These are phyloP conservation scores for Nasonia giraulti DNA, from an alignment of 1,140 invertebrate species.

Conservation along the genomic window DNA sequence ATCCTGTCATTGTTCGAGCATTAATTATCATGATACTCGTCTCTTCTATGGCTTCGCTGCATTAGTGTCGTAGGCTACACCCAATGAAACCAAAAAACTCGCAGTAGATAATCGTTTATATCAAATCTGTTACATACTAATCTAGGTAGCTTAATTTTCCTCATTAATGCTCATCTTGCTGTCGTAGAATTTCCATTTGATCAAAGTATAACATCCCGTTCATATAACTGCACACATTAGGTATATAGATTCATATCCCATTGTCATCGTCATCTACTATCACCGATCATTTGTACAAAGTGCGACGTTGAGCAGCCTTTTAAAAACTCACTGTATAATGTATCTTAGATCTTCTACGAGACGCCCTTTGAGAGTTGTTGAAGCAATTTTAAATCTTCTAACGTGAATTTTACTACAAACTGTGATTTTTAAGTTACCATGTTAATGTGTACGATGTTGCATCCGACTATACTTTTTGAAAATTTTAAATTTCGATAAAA, in stretches of 20 bases:
- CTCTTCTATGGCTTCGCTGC: background rate
- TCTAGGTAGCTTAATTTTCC: slow-evolving; percentile 21
- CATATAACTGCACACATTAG: background rate
- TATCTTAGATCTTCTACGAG: background rate
- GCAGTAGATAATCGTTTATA: slow-evolving; percentile 12
- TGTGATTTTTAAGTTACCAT: background rate
- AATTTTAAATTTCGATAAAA: background rate
- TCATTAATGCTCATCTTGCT: background rate
- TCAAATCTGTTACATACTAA: background rate
- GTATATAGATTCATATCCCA: background rate
- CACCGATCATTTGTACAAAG: slow-evolving; percentile 13
- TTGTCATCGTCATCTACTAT: slow-evolving; percentile 23
- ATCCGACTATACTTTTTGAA: background rate
- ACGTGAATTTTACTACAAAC: background rate
- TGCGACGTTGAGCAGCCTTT: background rate
- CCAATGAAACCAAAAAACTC: background rate
- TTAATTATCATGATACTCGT: slow-evolving; percentile 6
- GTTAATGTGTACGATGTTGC: background rate
- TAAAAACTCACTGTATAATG: background rate
- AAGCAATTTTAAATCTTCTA: background rate
- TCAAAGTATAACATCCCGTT: slow-evolving; percentile 1
- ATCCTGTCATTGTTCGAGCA: background rate
- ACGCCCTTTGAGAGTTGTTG: background rate
- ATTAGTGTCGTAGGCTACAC: slow-evolving; percentile 8
- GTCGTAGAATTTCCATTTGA: slow-evolving; percentile 1